A percentile compares a stretch with the other conserved stretches of the same genome.
Conservation (phyloP, 2,113 vertebrate species). For the Mixornis gularis region DNA sequence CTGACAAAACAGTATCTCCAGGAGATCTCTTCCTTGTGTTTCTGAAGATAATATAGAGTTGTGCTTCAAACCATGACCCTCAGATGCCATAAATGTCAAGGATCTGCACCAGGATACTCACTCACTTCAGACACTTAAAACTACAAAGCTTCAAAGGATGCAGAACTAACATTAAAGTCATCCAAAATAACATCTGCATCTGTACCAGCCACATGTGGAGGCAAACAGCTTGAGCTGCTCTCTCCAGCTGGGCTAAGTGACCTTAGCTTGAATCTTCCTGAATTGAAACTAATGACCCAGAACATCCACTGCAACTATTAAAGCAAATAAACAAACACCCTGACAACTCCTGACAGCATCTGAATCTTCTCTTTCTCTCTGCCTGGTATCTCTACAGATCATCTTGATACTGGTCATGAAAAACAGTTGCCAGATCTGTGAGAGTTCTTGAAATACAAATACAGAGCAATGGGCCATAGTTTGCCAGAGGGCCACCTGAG, state of each 20-base stretch:
- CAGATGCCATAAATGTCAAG: neutral
- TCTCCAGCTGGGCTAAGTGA: conserved; percentile 12
- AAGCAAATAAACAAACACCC: conserved; percentile 40
- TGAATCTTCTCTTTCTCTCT: neutral
- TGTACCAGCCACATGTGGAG: neutral
- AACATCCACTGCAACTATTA: neutral
- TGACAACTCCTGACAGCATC: neutral
- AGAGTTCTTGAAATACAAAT: neutral
- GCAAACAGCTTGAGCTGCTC: conserved; percentile 10
- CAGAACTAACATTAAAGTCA: neutral
- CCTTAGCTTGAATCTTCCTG: conserved; percentile 14
- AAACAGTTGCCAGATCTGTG: neutral
- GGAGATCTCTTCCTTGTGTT: conserved; percentile 13
- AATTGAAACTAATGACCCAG: conserved; percentile 12
- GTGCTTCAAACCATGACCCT: conserved; percentile 2
- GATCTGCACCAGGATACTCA: neutral
- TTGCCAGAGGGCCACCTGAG: neutral
- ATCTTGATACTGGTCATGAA: neutral
- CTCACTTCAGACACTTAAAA: conserved; percentile 8
- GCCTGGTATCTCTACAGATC: neutral
- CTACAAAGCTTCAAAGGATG: conserved; percentile 27
- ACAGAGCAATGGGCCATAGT: neutral
- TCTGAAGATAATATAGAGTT: conserved; percentile 8
- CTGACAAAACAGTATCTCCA: conserved; percentile 6
- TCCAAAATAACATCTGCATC: conserved; percentile 30